phyloP scores from a whole-genome alignment of 2,797 vertebrate genomes.

The Tokudaia muenninki region DNA sequence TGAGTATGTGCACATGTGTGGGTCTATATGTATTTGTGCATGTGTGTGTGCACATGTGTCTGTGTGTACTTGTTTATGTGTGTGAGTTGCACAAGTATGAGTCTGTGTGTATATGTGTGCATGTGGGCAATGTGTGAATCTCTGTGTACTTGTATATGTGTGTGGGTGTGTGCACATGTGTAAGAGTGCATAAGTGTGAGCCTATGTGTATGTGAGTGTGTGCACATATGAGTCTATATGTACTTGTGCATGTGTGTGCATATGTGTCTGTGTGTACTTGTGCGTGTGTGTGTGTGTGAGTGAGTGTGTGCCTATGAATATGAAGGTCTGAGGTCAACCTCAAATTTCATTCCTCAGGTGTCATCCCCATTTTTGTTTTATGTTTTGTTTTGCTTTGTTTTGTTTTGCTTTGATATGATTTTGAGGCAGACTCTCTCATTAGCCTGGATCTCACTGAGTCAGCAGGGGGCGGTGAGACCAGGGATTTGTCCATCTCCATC shows the following conservation, averaged over 20 bases:
- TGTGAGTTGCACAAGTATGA: background rate
- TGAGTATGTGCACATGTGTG: background rate
- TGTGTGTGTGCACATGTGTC: background rate
- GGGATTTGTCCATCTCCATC: background rate
- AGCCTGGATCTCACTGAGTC: background rate
- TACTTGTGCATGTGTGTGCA: background rate
- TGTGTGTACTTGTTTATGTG: no score
- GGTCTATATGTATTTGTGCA: no score
- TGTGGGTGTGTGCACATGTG: no score
- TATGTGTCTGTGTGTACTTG: background rate
- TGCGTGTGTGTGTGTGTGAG: background rate
- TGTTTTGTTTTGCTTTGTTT: background rate
- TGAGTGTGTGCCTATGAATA: no score
- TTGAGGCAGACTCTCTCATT: background rate
- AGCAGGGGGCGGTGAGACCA: background rate
- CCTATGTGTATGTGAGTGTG: background rate
- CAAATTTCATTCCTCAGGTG: background rate
- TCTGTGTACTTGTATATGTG: background rate
- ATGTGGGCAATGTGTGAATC: background rate
- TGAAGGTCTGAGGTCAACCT: background rate
- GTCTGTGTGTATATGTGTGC: background rate
- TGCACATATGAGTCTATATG: background rate
- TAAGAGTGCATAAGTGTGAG: background rate
- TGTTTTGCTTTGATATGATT: background rate
- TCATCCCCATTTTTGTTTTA: background rate